These are phyloP conservation scores for Laupala kohalensis DNA, from an alignment of 1,140 invertebrate genomes.

Conservation along the genomic window DNA sequence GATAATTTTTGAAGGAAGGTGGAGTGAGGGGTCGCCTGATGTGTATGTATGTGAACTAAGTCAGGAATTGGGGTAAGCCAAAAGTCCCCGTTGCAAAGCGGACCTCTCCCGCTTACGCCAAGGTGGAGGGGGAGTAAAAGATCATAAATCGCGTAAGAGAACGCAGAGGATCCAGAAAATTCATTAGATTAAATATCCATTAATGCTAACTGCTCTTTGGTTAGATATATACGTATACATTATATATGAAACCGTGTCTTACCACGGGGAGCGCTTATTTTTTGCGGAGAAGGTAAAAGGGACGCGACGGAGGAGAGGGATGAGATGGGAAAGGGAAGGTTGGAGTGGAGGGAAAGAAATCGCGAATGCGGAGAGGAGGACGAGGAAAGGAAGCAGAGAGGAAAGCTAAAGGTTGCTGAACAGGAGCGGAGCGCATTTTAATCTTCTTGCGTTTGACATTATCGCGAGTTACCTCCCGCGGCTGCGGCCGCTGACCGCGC, in stretches of 20 bases:
- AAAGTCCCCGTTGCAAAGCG: not conserved
- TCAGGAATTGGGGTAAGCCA: not conserved
- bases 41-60: not conserved
- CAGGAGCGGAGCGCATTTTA: not conserved
- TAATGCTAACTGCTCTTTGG: conserved; percentile 15
- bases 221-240: conserved; percentile 1
- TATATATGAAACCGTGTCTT: conserved; percentile 6
- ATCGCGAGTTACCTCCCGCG: not conserved
- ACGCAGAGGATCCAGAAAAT: conserved; percentile 10
- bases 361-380: not conserved
- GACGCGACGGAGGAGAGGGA: not conserved
- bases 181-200: conserved; percentile 19
- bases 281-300: not conserved
- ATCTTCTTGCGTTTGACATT: conserved; percentile 6
- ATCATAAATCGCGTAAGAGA: not conserved
- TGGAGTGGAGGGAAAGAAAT: too few species aligned
- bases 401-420: not conserved
- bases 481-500: too few species aligned
- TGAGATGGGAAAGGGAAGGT: not conserved
- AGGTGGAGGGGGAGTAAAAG: not conserved
- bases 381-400: not conserved
- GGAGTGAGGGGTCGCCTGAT: not conserved
- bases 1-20: conserved; percentile 2
- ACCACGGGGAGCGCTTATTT: not conserved
- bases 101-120: not conserved